Conservation (phyloP, 2,888 invertebrate genomes). For the Melanostoma scalare region DNA sequence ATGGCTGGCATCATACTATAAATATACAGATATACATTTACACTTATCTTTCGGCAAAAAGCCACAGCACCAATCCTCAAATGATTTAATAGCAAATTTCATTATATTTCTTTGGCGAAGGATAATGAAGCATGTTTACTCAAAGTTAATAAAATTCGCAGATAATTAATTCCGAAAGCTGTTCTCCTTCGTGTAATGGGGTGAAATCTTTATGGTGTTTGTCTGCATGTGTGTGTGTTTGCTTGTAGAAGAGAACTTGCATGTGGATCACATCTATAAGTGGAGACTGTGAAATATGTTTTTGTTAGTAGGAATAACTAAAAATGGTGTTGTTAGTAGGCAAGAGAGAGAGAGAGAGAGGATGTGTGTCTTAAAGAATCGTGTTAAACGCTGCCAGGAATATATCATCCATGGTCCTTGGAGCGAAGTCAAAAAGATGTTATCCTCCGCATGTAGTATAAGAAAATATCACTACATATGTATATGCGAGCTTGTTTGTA, state of each 20-base stretch:
- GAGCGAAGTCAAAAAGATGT: constrained; percentile 71
- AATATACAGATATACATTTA: constrained; percentile 21
- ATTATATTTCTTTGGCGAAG: constrained; percentile 73
- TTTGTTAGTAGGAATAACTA: constrained; percentile 41
- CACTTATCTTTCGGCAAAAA: constrained; percentile 70
- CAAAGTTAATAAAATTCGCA: constrained; percentile 73
- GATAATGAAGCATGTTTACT: constrained; percentile 73
- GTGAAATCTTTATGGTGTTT: constrained; percentile 38
- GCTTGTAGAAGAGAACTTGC: constrained; percentile 16
- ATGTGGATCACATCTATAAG: constrained; percentile 40
- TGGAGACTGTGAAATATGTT: constrained; percentile 69
- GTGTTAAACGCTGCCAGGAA: constrained; percentile 58
- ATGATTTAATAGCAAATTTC: constrained; percentile 72
- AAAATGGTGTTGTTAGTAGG: constrained; percentile 15
- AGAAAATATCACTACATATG: neutral
- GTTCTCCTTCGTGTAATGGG: constrained; percentile 68
- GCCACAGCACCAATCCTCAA: constrained; percentile 70
- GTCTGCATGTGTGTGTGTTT: constrained; percentile 1
- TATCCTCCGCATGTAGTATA: constrained; percentile 33
- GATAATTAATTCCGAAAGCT: constrained; percentile 73
- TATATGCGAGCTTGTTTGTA: constrained; percentile 22
- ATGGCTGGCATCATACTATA: constrained; percentile 30
- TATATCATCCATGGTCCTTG: constrained; percentile 66
- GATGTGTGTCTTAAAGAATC: constrained; percentile 51
- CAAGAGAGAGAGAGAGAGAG: no score